Base-by-base conservation (phyloP, 2,888 invertebrate species). In the Tinea trinotella region DNA sequence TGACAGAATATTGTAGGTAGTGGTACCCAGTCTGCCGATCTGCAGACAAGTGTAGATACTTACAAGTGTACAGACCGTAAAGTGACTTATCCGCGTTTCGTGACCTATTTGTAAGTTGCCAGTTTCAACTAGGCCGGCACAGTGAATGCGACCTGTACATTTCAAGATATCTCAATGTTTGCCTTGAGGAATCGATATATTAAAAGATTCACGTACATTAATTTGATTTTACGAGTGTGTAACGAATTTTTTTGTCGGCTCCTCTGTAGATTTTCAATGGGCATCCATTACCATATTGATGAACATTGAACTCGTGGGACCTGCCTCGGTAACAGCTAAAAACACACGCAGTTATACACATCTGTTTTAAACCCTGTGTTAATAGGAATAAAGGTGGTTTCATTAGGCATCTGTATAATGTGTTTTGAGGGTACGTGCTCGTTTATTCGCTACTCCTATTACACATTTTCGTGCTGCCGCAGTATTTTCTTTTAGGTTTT, bases 271-370 rank as follows among this genome's bases (percentile, higher is more conserved):
- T 50, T 50, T 50, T 24, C 50, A 24, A 13, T 24, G 12, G 24
- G 18, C 24, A 13, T 19, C 50, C 24, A 50, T 50, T 50, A 50
- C 50, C 50, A 50, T 50, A 50, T 50, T 50, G 50, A 50, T 50
- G 50, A 50, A 50, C 50, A 50, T 50, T 22, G 50, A 22, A 24
- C 50, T 50, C 50, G 13, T 9, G 50, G 50, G 50, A 50, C 22
- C 24, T 50, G 24, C 40, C 7, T 30, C 30, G 7, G 30, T 30
- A 30, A 30, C 7, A 30, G 7, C 12, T n/a, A 13, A 4, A 3
- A 6, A 15, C 40, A 40, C 40, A 40, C 40, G 13, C 13, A 40
- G 15, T n/a, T 40, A 40, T 40, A 40, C 40, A 40, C 7, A 2
- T 2, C 13, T 2, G n/a, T 10, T 7, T 7, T 40, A 13, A 15